A percentile compares a stretch with the other conserved stretches of the same genome.
These are phyloP conservation scores for Lipophrys pholis DNA, from an alignment of 2,113 vertebrate genomes.

Conservation along the genomic window DNA sequence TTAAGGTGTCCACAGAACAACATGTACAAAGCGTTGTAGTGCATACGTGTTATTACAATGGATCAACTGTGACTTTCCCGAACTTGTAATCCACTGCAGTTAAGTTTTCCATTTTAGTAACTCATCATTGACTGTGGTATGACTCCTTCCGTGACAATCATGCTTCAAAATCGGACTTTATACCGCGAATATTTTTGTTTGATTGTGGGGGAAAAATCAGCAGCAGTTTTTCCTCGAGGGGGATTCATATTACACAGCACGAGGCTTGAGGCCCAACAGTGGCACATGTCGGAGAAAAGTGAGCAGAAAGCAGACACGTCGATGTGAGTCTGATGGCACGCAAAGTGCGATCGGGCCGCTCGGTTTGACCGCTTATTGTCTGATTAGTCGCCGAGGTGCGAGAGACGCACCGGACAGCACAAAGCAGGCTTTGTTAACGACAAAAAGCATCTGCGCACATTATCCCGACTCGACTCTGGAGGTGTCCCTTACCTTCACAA, in stretches of 20 bases:
- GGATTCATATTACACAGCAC: slow-evolving; percentile 49
- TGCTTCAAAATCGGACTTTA: no score
- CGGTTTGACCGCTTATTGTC: neutral
- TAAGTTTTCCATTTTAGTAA: slow-evolving; percentile 6
- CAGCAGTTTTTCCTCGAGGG: no score
- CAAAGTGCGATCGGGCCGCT: neutral
- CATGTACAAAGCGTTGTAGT: neutral
- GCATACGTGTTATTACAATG: neutral
- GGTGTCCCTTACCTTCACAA: slow-evolving; percentile 62
- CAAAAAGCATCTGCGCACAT: slow-evolving; percentile 71
- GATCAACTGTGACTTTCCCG: slow-evolving; percentile 14
- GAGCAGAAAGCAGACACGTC: slow-evolving; percentile 4
- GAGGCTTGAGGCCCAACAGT: slow-evolving; percentile 69
- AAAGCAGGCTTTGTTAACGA: slow-evolving; percentile 50
- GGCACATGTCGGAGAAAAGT: slow-evolving; percentile 58
- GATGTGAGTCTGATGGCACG: neutral
- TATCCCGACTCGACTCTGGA: slow-evolving; percentile 21
- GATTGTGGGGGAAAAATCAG: no score
- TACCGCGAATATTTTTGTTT: no score
- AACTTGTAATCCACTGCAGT: neutral
- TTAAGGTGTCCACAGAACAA: no score
- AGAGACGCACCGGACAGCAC: slow-evolving; percentile 18
- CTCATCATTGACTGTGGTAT: neutral
- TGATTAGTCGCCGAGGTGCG: neutral
- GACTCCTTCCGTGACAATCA: no score